These are phyloP conservation scores for Portevinia maculata DNA, from an alignment of 2,888 invertebrate species.

Conservation along the genomic window DNA sequence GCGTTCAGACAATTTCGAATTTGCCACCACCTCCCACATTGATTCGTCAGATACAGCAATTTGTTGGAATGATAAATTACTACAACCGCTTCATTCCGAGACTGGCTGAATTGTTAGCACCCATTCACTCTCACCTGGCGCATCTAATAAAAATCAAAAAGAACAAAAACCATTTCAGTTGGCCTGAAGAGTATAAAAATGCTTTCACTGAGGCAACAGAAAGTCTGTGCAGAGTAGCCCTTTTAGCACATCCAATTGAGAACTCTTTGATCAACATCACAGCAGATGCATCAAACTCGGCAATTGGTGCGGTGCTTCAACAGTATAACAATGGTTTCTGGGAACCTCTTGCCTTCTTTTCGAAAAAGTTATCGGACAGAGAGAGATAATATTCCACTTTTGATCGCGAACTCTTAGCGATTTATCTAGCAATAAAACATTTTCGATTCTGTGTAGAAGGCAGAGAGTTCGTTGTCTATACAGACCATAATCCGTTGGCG, in stretches of 20 bases:
- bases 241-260: conserved; percentile 26
- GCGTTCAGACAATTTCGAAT: background rate
- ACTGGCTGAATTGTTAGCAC: conserved; percentile 30
- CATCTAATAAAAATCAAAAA: conserved; percentile 6
- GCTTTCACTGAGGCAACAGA: conserved; percentile 3
- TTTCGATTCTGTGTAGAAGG: conserved; percentile 12
- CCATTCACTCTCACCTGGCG: conserved; percentile 31
- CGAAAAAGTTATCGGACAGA: conserved; percentile 74
- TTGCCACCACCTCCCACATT: background rate
- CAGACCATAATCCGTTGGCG: conserved; percentile 15
- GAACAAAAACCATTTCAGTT: conserved; percentile 21
- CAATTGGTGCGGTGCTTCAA: conserved; percentile 75
- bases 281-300: conserved; percentile 70
- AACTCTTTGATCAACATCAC: conserved; percentile 12
- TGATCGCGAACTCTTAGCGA: conserved; percentile 13
- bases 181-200: background rate
- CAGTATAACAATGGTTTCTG: conserved; percentile 64
- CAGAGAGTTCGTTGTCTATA: conserved; percentile 16
- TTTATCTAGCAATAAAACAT: conserved; percentile 20
- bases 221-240: conserved; percentile 1
- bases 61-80: conserved; percentile 49
- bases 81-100: conserved; percentile 47
- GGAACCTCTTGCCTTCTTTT: conserved; percentile 76
- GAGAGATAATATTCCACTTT: conserved; percentile 76
- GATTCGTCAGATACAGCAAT: conserved; percentile 41